phyloP scores from a whole-genome alignment of 2,797 vertebrate genomes.

The Poeciliopsis gracilis region DNA sequence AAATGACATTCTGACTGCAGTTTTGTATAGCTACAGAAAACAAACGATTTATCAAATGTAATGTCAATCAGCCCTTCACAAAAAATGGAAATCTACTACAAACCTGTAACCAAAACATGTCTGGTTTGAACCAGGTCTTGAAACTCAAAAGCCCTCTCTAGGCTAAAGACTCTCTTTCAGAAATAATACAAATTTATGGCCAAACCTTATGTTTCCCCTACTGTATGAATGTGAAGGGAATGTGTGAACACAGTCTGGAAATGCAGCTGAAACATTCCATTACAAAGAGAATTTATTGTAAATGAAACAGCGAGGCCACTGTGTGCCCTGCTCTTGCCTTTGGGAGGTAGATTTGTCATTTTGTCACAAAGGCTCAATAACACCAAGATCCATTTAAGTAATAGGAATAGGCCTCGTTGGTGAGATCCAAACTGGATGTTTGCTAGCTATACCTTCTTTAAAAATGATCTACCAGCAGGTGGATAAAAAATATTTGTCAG shows the following conservation, averaged over 20 bases:
- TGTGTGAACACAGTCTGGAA: background rate
- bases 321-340: background rate
- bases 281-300: slow-evolving; percentile 13
- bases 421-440: slow-evolving; percentile 43
- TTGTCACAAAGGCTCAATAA: slow-evolving; percentile 1
- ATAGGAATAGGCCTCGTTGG: background rate
- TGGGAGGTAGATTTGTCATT: background rate
- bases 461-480: slow-evolving; percentile 28
- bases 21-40: background rate
- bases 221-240: background rate
- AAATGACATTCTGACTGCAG: background rate
- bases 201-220: background rate
- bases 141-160: background rate
- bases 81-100: background rate
- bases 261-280: slow-evolving; percentile 19
- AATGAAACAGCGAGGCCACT: slow-evolving; percentile 3
- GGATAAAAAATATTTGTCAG: background rate
- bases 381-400: background rate
- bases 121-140: background rate
- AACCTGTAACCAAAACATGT: background rate
- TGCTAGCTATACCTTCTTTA: background rate
- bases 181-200: background rate
- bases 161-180: background rate
- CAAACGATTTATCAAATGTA: background rate
- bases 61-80: background rate